A percentile compares a stretch with the other conserved stretches of the same genome.
Evolutionary conservation across 2,797 vertebrate species (phyloP).

Genomic region (Notamacropus eugenii): DNA sequence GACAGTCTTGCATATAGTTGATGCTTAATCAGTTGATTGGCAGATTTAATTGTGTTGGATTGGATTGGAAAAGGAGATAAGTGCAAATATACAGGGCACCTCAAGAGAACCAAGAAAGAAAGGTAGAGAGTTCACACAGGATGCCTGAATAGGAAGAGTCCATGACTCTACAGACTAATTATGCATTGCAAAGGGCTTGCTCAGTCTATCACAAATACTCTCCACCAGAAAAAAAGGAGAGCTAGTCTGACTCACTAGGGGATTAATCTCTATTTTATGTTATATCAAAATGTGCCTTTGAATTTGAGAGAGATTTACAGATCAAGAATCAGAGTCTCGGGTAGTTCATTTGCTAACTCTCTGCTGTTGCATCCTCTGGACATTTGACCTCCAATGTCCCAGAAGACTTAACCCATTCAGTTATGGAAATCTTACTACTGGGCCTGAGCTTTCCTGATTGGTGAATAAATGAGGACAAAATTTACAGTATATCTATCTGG

Average conservation of each 20-base stretch:
- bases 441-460: neutral
- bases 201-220: neutral
- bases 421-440: neutral
- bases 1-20: neutral
- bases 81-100: neutral
- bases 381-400: neutral
- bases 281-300: conserved; percentile 35
- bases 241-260: neutral
- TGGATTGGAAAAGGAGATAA: neutral
- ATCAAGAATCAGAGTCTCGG: conserved; percentile 5
- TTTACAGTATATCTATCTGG: neutral
- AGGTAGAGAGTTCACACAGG: neutral
- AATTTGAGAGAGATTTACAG: conserved; percentile 54
- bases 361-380: neutral
- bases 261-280: conserved; percentile 28
- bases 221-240: neutral
- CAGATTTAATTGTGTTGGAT: too few relatives aligned
- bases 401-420: neutral
- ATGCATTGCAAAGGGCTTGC: neutral
- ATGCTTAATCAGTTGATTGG: neutral
- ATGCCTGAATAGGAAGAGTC: neutral
- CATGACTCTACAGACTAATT: neutral
- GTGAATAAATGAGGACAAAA: neutral
- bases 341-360: conserved; percentile 37
- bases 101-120: neutral